These are phyloP conservation scores for Varanus salvator DNA, from an alignment of 2,113 vertebrate species.

Conservation along the genomic window DNA sequence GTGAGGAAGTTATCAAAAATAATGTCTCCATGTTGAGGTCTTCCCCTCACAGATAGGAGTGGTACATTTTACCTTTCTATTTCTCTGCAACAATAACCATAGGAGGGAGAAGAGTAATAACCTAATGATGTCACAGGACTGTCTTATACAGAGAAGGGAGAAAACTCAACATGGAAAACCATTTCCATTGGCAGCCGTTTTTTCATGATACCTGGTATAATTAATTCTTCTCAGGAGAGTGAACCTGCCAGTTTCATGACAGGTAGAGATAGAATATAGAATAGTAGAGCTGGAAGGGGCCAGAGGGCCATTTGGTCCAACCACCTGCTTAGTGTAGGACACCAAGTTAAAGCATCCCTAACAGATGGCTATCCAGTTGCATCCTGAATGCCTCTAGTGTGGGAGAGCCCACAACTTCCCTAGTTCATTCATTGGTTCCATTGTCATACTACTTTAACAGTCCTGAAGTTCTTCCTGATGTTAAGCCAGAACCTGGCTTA, in stretches of 20 bases:
- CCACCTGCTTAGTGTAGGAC: no score
- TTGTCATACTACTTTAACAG: no score
- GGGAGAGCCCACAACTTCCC: no score
- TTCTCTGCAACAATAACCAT: background rate
- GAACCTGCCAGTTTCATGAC: background rate
- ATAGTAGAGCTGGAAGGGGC: no score
- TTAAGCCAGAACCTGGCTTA: no score
- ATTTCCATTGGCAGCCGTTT: background rate
- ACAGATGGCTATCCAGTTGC: no score
- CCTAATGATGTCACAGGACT: background rate
- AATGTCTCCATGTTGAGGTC: background rate
- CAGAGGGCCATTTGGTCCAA: no score
- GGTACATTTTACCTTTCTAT: background rate
- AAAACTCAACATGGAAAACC: background rate
- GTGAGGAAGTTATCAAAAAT: background rate
- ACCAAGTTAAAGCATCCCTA: no score
- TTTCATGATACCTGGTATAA: background rate
- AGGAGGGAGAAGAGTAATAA: background rate
- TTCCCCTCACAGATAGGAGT: background rate
- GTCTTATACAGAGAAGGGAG: background rate
- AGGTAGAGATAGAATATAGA: background rate
- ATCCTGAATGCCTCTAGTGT: no score
- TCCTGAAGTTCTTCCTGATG: no score
- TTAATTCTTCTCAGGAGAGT: background rate
- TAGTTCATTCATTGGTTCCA: no score